Percentiles rank a stretch among this genome's conserved stretches.
Conservation (phyloP, 1,140 invertebrate genomes). For the Pollicipes pollicipes region DNA sequence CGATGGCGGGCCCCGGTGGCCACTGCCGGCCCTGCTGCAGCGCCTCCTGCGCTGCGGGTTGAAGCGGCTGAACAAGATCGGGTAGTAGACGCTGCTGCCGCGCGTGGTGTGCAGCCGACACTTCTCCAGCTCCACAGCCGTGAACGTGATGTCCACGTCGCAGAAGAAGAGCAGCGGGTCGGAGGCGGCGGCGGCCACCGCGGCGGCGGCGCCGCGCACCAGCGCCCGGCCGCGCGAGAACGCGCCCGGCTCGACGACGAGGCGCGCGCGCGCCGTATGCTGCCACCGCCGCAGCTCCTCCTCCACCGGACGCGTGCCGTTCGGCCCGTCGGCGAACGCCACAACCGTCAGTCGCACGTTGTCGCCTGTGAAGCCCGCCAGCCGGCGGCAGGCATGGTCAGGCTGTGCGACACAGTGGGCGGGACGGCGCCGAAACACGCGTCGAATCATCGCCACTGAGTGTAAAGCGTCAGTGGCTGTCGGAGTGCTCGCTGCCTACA, state of each 20-base stretch:
- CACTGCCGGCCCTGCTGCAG: background rate
- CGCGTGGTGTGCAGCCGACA: slow-evolving; percentile 35
- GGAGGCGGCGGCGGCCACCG: slow-evolving; percentile 15
- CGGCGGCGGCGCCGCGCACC: background rate
- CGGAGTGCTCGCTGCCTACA: background rate
- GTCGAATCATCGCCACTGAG: too few species aligned
- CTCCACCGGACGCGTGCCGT: background rate
- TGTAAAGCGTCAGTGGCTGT: too few species aligned
- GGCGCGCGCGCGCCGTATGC: slow-evolving; percentile 17
- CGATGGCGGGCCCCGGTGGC: slow-evolving; percentile 27
- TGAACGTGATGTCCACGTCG: slow-evolving; percentile 64
- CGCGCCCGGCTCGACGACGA: slow-evolving; percentile 31
- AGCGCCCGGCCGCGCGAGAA: slow-evolving; percentile 9
- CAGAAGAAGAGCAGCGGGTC: slow-evolving; percentile 59
- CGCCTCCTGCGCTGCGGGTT: slow-evolving; percentile 41
- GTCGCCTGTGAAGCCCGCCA: slow-evolving; percentile 20
- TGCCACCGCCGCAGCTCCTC: background rate
- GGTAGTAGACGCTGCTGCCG: slow-evolving; percentile 58
- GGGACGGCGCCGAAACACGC: background rate
- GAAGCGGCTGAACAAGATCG: slow-evolving; percentile 66
- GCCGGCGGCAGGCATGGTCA: too few species aligned
- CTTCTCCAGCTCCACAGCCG: slow-evolving; percentile 51
- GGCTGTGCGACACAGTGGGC: background rate
- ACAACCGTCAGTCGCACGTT: background rate
- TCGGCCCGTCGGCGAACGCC: background rate